A percentile compares a stretch with the other conserved stretches of the same genome.
Evolutionary conservation across 2,113 vertebrate species (phyloP).

Genomic region (Triplophysa siluroides): DNA sequence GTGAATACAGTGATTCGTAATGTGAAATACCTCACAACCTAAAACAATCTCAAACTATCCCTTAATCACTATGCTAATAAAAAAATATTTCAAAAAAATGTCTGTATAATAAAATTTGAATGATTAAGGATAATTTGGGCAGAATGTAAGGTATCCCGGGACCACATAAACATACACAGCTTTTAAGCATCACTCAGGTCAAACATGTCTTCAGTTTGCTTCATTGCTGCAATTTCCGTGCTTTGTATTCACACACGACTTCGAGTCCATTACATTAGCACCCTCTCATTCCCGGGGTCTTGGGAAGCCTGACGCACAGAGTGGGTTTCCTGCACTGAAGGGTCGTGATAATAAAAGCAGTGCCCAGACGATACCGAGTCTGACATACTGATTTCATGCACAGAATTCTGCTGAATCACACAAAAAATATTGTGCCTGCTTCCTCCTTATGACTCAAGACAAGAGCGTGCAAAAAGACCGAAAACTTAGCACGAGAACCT

Average conservation of each 20-base stretch:
- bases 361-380: constrained; percentile 8
- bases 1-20: too few relatives aligned
- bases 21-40: too few relatives aligned
- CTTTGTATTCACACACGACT: constrained; percentile 15
- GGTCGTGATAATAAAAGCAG: constrained; percentile 28
- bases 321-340: constrained; percentile 19
- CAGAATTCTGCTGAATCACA: constrained; percentile 16
- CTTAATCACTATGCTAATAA: too few relatives aligned
- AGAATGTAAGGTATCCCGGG: too few relatives aligned
- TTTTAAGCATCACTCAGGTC: background rate
- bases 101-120: too few relatives aligned
- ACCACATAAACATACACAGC: background rate
- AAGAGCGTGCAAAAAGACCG: background rate
- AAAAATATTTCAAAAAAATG: too few relatives aligned
- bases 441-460: constrained; percentile 6
- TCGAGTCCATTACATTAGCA: constrained; percentile 6
- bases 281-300: constrained; percentile 13
- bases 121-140: too few relatives aligned
- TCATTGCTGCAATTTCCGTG: constrained; percentile 25
- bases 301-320: background rate
- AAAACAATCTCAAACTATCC: too few relatives aligned
- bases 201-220: background rate
- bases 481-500: background rate
- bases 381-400: constrained; percentile 23
- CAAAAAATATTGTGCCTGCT: background rate